Base-by-base conservation (phyloP, 1,140 invertebrate genomes). In the Microplitis mediator region DNA sequence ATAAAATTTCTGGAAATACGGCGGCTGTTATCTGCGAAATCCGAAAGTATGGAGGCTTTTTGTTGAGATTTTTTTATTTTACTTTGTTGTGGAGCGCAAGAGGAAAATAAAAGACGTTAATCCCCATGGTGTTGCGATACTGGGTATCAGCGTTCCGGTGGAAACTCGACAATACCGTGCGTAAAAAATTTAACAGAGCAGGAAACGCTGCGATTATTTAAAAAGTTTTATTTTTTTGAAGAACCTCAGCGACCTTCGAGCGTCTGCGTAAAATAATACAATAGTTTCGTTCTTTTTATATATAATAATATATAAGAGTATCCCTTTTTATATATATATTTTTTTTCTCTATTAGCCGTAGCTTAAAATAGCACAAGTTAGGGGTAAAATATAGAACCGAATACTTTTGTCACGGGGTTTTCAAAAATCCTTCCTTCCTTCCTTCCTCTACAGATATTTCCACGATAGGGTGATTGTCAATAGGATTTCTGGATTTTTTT, bases 401-500 rank as follows among this genome's bases (percentile, higher is more conserved):
- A 75, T 31, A 75, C 60, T 75, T 75, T 75, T 75, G 71, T 70
- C 67, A 69, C 62, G 70, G 71, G 31, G 51, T 34, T 51, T 23
- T 35, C 11, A 69, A 69, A 75, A 72, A 75, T 69, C 65, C 65
- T 71, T 71, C 51, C 66, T 63, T 58, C 61, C 16, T 45, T 73
- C 65, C 14, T 58, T 60, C 50, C 60, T 56, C 13, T n/a, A 14
- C 11, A 35, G 63, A 75, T 75, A 73, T 70, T 73, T 73, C 45
- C 5, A 51, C 61, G 71, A 73, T 73, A 73, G 74, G 74, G 74
- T 73, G 68, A 73, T 70, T 51, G 62, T 75, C 62, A 75, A 72
- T 65, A 51, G 74, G 66, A 75, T 75, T 75, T 75, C 72, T 73
- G 9, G 62, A 39, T 50, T 72, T 75, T 71, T 72, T 73, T 71